A percentile compares a stretch with the other conserved stretches of the same genome.
Conservation (phyloP, 2,797 vertebrate species). For the Ptychobarbus kaznakovi region DNA sequence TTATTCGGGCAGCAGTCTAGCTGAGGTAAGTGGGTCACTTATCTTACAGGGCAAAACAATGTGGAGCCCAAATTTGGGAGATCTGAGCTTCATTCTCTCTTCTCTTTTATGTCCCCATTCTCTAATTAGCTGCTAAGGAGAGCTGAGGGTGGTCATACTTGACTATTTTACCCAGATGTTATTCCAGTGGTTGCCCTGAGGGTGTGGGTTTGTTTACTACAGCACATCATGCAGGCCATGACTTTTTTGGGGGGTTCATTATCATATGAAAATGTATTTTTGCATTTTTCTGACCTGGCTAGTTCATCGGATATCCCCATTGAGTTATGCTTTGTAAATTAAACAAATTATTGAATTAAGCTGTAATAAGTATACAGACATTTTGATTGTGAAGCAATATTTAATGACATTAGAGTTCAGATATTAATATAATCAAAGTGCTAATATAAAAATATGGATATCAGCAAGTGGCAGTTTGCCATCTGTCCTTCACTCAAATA, state of each 20-base stretch:
- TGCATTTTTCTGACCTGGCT: background rate
- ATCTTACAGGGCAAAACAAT: constrained; percentile 36
- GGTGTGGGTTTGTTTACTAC: constrained; percentile 78
- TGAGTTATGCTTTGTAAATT: constrained; percentile 22
- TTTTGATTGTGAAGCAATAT: background rate
- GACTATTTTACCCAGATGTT: constrained; percentile 79
- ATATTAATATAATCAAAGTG: constrained; percentile 16
- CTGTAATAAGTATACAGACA: constrained; percentile 2
- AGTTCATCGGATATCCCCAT: background rate
- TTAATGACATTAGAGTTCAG: constrained; percentile 6
- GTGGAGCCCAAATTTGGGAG: constrained; percentile 45
- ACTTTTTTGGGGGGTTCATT: constrained; percentile 60
- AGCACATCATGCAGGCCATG: constrained; percentile 69
- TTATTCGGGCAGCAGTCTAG: constrained; percentile 34
- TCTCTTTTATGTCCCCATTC: constrained; percentile 53
- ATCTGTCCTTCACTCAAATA: constrained; percentile 64
- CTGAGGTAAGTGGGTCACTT: constrained; percentile 52
- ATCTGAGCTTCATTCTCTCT: constrained; percentile 52
- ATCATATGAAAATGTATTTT: constrained; percentile 13
- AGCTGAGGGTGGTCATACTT: constrained; percentile 74
- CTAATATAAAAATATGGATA: constrained; percentile 57
- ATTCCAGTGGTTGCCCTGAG: constrained; percentile 70
- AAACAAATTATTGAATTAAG: constrained; percentile 29
- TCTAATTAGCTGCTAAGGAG: constrained; percentile 78
- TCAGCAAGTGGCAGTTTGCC: constrained; percentile 57